Conservation (phyloP, 30 jellyfish, hydroid and myxozoan genomes). For the Cassiopea andromeda region DNA sequence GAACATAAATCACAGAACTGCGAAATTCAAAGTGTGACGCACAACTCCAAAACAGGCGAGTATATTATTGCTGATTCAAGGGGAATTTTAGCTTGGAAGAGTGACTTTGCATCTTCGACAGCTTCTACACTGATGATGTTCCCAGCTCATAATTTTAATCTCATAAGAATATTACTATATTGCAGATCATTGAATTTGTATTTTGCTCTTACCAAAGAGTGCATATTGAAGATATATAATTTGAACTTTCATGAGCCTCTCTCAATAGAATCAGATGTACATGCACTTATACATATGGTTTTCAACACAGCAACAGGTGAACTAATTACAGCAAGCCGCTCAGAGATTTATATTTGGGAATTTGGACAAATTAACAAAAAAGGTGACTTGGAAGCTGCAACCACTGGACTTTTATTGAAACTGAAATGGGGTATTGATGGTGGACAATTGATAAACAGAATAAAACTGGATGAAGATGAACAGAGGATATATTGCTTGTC, state of each 20-base stretch:
- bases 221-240: slow-evolving; percentile 65
- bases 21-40: slow-evolving; percentile 73
- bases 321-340: slow-evolving; percentile 71
- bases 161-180: slow-evolving; percentile 54
- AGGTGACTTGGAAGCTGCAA: slow-evolving; percentile 18
- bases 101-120: slow-evolving; percentile 39
- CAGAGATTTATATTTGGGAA: slow-evolving; percentile 66
- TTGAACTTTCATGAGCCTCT: slow-evolving; percentile 80
- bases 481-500: slow-evolving; percentile 74
- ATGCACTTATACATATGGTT: slow-evolving; percentile 56
- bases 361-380: slow-evolving; percentile 59
- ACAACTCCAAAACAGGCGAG: slow-evolving; percentile 81
- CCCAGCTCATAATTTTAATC: slow-evolving; percentile 75
- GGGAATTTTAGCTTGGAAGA: slow-evolving; percentile 82
- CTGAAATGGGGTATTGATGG: slow-evolving; percentile 47
- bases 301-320: slow-evolving; percentile 59
- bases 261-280: slow-evolving; percentile 72
- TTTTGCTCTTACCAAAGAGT: slow-evolving; percentile 85
- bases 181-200: slow-evolving; percentile 68
- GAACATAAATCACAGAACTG: slow-evolving; percentile 71
- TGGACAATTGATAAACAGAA: slow-evolving; percentile 50
- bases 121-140: slow-evolving; percentile 66
- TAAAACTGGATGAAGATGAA: slow-evolving; percentile 59
- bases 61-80: slow-evolving; percentile 80
- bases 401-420: slow-evolving; percentile 42